Evolutionary conservation across 2,888 invertebrate species (phyloP), one percentile per base, ranked within the genome.

Genomic region (Perdita meconis): DNA sequence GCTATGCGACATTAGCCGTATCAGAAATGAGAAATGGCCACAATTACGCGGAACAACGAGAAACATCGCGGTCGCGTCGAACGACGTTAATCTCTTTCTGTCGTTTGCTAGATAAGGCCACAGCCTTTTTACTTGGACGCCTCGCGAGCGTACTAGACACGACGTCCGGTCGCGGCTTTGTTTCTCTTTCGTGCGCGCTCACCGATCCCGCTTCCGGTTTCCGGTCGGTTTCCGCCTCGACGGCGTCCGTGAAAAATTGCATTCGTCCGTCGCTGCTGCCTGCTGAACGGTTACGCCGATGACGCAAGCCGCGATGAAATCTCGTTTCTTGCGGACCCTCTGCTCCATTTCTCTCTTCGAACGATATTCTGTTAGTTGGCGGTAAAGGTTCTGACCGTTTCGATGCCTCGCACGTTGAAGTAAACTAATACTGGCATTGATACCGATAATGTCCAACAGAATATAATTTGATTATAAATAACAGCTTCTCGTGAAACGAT

Each of bases 241-340:
- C 81, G 78, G 70, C 57, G 60, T 67, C 70, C 86, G 72, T 88
- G 88, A 88, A 87, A 88, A 88, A 88, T 88, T 83, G 81, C 81
- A 61, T 66, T 79, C 75, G 74, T 72, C 75, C 75, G 81, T 59
- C 57, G 53, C 55, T 61, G 53, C 47, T 47, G 30, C 38, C 24
- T 47, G 81, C 53, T 70, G 70, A 71, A 77, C 53, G 80, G 69
- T 68, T 38, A 59, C 74, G 38, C 55, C 51, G 81, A 83, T 79
- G 84, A 82, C 77, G 79, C 60, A 69, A 76, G 55, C 71, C 68
- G 53, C 72, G 74, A 78, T 73, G 71, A 59, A 76, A 82, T 77
- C 55, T 68, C 56, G 24, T 36, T 80, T 77, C 75, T 67, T 69
- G 64, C 60, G 42, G 26, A 6, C 24, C 40, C 56, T 34, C 47